Evolutionary conservation across 1,140 invertebrate species (phyloP).

Genomic region (Drosophila busckii): DNA sequence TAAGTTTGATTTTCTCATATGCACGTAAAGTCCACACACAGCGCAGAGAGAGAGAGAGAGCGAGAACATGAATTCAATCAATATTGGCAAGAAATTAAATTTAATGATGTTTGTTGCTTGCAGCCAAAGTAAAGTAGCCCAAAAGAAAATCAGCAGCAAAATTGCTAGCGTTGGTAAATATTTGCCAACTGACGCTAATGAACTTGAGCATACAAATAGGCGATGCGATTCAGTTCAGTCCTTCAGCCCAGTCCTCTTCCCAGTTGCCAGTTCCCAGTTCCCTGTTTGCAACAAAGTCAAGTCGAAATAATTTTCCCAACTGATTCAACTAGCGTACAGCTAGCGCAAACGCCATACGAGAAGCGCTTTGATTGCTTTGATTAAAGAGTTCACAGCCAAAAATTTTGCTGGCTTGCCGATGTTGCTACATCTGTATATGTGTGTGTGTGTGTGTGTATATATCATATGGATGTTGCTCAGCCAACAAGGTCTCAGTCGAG

Average conservation of each 20-base stretch:
- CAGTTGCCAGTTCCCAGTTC: constrained; percentile 1
- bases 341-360: background rate
- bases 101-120: constrained; percentile 66
- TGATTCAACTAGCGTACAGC: constrained; percentile 17
- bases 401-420: constrained; percentile 30
- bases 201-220: constrained; percentile 66
- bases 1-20: background rate
- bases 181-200: constrained; percentile 70
- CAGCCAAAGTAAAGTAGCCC: constrained; percentile 36
- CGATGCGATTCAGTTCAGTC: constrained; percentile 5
- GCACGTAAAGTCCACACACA: background rate
- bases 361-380: constrained; percentile 36
- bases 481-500: too few species aligned
- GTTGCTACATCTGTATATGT: too few species aligned
- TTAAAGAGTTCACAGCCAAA: constrained; percentile 48
- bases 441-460: too few species aligned
- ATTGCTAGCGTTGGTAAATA: constrained; percentile 58
- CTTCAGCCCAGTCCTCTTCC: background rate
- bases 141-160: constrained; percentile 28
- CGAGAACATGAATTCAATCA: constrained; percentile 45
- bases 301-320: constrained; percentile 37
- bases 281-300: background rate
- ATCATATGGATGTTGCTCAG: constrained; percentile 8
- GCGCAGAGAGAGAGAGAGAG: too few species aligned
- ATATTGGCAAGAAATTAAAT: constrained; percentile 73